Percentiles rank a stretch among this genome's conserved stretches.
Conservation (phyloP, 1,140 invertebrate genomes). For the Drosophila baimaii region DNA sequence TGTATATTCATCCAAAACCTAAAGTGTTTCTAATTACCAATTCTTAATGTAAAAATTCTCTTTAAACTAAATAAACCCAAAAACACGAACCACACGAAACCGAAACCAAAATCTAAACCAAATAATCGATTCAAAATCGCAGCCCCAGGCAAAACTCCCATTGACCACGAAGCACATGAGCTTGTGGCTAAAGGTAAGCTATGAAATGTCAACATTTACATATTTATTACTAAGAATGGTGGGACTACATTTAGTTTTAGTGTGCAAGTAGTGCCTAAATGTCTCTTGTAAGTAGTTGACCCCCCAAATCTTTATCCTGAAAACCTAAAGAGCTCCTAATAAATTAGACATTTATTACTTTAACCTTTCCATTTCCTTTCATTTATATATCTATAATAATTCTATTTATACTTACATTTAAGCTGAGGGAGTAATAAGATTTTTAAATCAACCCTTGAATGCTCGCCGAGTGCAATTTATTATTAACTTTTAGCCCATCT, state of each 20-base stretch:
- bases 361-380: too few relatives aligned
- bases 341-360: too few relatives aligned
- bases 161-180: conserved; percentile 53
- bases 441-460: not conserved
- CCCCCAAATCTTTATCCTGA: not conserved
- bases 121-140: conserved; percentile 54
- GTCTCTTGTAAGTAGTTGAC: not conserved
- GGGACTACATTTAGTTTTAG: not conserved
- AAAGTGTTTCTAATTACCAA: conserved; percentile 66
- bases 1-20: conserved; percentile 36
- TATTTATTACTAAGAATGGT: not conserved
- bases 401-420: not conserved
- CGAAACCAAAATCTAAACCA: conserved; percentile 40
- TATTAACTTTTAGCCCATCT: conserved; percentile 5
- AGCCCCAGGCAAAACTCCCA: conserved; percentile 45
- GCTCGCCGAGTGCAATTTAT: not conserved
- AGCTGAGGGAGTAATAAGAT: not conserved
- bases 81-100: conserved; percentile 49
- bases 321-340: not conserved
- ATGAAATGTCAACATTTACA: conserved; percentile 21
- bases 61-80: conserved; percentile 52
- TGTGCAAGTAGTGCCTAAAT: not conserved
- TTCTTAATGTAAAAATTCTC: conserved; percentile 64
- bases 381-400: not conserved
- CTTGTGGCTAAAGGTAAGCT: conserved; percentile 68